phyloP scores from a whole-genome alignment of 2,113 vertebrate genomes.

The Tachysurus fulvidraco region DNA sequence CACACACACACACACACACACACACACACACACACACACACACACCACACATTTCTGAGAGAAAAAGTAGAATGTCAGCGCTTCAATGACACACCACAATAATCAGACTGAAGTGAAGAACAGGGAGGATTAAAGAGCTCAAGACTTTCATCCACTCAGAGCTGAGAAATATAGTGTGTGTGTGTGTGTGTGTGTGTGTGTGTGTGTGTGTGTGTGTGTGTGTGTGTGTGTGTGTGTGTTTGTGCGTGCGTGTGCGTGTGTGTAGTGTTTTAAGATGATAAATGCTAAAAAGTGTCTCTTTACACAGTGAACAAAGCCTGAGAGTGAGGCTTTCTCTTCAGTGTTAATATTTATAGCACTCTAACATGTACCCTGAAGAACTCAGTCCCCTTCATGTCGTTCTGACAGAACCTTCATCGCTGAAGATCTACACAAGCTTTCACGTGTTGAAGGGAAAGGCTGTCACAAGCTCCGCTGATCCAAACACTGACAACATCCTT shows the following conservation, averaged over 20 bases:
- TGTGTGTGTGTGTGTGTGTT: slow-evolving; percentile 6
- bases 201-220: background rate
- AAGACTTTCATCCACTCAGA: slow-evolving; percentile 8
- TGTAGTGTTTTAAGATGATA: background rate
- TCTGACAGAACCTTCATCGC: background rate
- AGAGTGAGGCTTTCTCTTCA: background rate
- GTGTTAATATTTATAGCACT: background rate
- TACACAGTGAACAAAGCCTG: background rate
- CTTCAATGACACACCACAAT: slow-evolving; percentile 13
- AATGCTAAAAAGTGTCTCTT: background rate
- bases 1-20: slow-evolving; percentile 29
- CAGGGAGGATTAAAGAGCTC: slow-evolving; percentile 20
- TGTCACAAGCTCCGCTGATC: background rate
- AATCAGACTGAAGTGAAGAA: slow-evolving; percentile 29
- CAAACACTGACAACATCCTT: background rate
- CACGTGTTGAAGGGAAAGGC: background rate
- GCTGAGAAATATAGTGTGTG: background rate
- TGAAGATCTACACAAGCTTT: background rate
- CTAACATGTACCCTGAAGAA: background rate
- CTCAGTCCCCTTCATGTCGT: background rate
- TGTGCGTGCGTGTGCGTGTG: too few species aligned
- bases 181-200: slow-evolving; percentile 4
- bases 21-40: slow-evolving; percentile 24
- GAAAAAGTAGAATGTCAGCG: slow-evolving; percentile 18
- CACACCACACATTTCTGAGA: background rate